Percentiles rank a stretch among this genome's conserved stretches.
phyloP scores from a whole-genome alignment of 2,113 vertebrate genomes.

The Agelaius phoeniceus region DNA sequence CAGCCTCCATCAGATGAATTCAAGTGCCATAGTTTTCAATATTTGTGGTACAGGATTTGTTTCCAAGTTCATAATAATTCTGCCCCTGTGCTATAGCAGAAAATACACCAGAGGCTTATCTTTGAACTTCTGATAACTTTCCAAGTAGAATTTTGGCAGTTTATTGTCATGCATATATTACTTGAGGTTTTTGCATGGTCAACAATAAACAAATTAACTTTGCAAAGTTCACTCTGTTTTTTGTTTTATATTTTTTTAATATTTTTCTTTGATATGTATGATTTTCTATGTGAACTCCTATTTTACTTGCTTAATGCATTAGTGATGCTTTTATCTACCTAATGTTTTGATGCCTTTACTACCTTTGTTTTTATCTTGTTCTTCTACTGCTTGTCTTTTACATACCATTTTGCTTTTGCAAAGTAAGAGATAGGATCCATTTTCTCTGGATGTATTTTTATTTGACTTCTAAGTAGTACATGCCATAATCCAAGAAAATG shows the following conservation, averaged over 20 bases:
- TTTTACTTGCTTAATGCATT: background rate
- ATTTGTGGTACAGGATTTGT: background rate
- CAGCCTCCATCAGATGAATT: background rate
- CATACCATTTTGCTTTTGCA: background rate
- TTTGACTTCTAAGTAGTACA: background rate
- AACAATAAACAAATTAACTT: background rate
- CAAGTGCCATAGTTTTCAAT: background rate
- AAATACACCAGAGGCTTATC: background rate
- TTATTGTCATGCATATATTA: background rate
- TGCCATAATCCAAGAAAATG: background rate
- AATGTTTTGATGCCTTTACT: background rate
- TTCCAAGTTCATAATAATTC: background rate
- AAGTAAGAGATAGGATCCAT: background rate
- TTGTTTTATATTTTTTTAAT: background rate
- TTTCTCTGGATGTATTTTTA: background rate
- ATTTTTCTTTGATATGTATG: background rate
- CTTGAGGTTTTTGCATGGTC: background rate
- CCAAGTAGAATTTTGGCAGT: background rate
- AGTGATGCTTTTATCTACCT: background rate
- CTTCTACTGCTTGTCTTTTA: background rate
- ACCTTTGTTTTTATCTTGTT: background rate
- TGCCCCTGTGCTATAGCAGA: background rate
- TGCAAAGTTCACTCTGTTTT: background rate
- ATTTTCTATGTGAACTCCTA: background rate
- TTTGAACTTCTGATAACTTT: background rate